Conservation (phyloP, 1,140 invertebrate genomes). For the Potamilus streckersoni region DNA sequence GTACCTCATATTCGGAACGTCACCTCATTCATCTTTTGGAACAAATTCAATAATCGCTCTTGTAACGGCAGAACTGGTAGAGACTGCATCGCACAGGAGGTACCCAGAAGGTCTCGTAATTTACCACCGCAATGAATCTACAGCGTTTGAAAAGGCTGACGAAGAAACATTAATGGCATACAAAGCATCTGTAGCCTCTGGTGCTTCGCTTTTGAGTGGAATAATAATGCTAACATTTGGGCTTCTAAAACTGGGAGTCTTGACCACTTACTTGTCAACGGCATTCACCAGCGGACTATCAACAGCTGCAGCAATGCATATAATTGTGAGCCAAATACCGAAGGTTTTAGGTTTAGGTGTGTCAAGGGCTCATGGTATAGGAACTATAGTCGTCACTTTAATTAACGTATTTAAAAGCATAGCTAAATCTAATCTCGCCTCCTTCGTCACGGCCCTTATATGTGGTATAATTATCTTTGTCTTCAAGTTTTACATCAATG, state of each 20-base stretch:
- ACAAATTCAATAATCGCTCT: slow-evolving; percentile 50
- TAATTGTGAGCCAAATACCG: slow-evolving; percentile 89
- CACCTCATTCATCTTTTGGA: slow-evolving; percentile 53
- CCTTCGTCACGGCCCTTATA: slow-evolving; percentile 76
- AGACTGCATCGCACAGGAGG: slow-evolving; percentile 20
- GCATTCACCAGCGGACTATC: slow-evolving; percentile 91
- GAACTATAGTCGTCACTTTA: slow-evolving; percentile 50
- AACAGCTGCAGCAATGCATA: slow-evolving; percentile 87
- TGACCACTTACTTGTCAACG: slow-evolving; percentile 86
- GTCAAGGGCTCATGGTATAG: slow-evolving; percentile 21
- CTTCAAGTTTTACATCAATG: slow-evolving; percentile 84
- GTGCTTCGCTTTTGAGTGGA: slow-evolving; percentile 34
- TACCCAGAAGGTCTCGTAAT: background rate
- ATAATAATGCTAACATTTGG: slow-evolving; percentile 77
- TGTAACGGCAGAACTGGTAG: slow-evolving; percentile 39
- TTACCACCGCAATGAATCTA: background rate
- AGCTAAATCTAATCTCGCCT: slow-evolving; percentile 54
- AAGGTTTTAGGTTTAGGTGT: slow-evolving; percentile 77
- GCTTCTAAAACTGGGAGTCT: slow-evolving; percentile 82
- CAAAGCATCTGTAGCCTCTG: slow-evolving; percentile 30
- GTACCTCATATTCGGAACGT: slow-evolving; percentile 59
- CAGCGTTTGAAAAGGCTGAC: background rate
- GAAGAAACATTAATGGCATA: slow-evolving; percentile 44
- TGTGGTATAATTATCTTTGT: slow-evolving; percentile 78
- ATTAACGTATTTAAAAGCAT: slow-evolving; percentile 56